phyloP scores from a whole-genome alignment of 1,140 invertebrate species.

The Helicoverpa armigera region DNA sequence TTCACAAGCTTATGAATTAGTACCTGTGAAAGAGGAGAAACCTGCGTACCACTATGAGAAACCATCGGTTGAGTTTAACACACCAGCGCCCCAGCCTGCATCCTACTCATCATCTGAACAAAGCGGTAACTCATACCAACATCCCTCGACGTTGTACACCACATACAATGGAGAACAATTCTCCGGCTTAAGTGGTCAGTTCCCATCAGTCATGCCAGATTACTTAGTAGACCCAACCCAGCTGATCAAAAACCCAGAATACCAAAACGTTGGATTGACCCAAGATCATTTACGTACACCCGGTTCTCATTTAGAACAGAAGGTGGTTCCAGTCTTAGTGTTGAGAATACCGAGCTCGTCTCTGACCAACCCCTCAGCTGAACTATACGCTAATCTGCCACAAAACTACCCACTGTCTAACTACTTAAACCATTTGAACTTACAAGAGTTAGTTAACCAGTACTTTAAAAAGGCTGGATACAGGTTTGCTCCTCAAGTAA shows the following conservation, averaged over 20 bases:
- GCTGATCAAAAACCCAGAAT: slow-evolving; percentile 79
- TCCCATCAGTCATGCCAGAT: slow-evolving; percentile 83
- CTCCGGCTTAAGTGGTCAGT: slow-evolving; percentile 80
- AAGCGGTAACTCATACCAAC: slow-evolving; percentile 25
- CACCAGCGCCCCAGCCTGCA: slow-evolving; percentile 59
- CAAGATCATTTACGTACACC: slow-evolving; percentile 75
- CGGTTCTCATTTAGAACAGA: slow-evolving; percentile 71
- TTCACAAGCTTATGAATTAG: slow-evolving; percentile 83
- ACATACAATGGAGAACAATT: slow-evolving; percentile 84
- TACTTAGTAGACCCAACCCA: slow-evolving; percentile 82
- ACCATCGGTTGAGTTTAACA: slow-evolving; percentile 67
- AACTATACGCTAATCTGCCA: slow-evolving; percentile 87
- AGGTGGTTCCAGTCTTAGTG: slow-evolving; percentile 86
- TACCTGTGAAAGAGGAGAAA: slow-evolving; percentile 76
- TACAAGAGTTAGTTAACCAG: slow-evolving; percentile 82
- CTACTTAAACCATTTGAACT: slow-evolving; percentile 85
- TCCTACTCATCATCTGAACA: slow-evolving; percentile 57
- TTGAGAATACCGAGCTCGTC: slow-evolving; percentile 87
- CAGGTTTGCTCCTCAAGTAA: slow-evolving; percentile 75
- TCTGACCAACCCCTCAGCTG: slow-evolving; percentile 83
- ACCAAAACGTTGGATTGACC: slow-evolving; percentile 77
- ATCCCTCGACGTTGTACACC: slow-evolving; percentile 78
- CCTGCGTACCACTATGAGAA: slow-evolving; percentile 71
- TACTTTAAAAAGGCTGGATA: slow-evolving; percentile 82
- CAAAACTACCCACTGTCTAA: slow-evolving; percentile 85